Percentiles rank a stretch among this genome's conserved stretches.
Conservation (phyloP, 35 echinoderm and acorn worm species). For the Apostichopus japonicus region DNA sequence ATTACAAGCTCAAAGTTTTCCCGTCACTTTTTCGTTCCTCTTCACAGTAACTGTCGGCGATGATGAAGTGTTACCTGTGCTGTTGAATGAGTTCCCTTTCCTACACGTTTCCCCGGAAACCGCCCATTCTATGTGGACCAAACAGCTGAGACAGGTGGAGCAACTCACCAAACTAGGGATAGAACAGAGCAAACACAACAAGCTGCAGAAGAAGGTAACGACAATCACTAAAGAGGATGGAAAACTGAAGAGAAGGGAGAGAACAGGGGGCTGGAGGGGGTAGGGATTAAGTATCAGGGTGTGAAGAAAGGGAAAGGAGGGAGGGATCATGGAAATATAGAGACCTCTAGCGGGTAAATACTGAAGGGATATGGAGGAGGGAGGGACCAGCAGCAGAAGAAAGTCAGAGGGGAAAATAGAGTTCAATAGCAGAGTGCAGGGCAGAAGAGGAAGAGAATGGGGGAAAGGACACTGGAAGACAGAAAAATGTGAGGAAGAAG, state of each 20-base stretch:
- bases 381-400: no score
- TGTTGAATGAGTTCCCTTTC: slow-evolving; percentile 96
- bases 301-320: background rate
- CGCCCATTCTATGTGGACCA: slow-evolving; percentile 92
- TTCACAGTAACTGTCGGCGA: slow-evolving; percentile 79
- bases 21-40: background rate
- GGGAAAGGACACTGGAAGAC: no score
- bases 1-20: background rate
- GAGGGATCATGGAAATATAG: no score
- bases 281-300: background rate
- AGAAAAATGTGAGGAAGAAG: no score
- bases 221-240: background rate
- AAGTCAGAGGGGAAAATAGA: no score
- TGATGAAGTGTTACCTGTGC: slow-evolving; percentile 87
- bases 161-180: slow-evolving; percentile 83
- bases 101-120: slow-evolving; percentile 93
- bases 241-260: no score
- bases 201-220: slow-evolving; percentile 82
- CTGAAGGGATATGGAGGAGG: no score
- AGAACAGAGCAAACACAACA: slow-evolving; percentile 69
- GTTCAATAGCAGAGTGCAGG: no score
- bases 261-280: background rate
- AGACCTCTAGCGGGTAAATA: no score
- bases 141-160: slow-evolving; percentile 93
- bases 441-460: no score